Evolutionary conservation across 2,797 vertebrate species (phyloP).

Genomic region (Buphagus erythrorhynchus): DNA sequence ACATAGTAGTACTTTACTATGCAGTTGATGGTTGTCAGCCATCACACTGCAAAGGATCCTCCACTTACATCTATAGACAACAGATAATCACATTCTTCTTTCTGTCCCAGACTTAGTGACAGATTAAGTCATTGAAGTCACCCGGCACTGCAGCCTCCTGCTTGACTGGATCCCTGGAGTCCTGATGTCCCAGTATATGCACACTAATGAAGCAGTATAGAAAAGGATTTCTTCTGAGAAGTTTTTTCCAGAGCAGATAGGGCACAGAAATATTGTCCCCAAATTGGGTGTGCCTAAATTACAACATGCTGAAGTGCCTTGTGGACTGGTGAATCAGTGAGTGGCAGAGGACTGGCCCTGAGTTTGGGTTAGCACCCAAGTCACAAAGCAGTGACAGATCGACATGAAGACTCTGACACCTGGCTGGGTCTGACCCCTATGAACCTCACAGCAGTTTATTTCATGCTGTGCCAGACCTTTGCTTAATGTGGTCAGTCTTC

Average conservation of each 20-base stretch:
- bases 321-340: background rate
- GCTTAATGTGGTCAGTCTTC: constrained; percentile 25
- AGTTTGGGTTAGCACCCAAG: background rate
- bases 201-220: background rate
- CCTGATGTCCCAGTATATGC: background rate
- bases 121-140: background rate
- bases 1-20: background rate
- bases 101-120: background rate
- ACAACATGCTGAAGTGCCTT: background rate
- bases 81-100: background rate
- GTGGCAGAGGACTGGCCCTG: background rate
- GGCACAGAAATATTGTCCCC: background rate
- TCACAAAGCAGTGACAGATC: background rate
- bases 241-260: background rate
- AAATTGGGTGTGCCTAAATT: background rate
- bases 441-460: constrained; percentile 5
- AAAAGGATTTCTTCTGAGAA: background rate
- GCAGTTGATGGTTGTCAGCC: background rate
- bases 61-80: background rate
- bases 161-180: background rate
- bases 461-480: constrained; percentile 28
- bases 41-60: background rate
- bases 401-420: background rate
- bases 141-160: background rate
- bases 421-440: background rate